Conservation (phyloP, 2,113 vertebrate genomes). For the Ploceus nigricollis region DNA sequence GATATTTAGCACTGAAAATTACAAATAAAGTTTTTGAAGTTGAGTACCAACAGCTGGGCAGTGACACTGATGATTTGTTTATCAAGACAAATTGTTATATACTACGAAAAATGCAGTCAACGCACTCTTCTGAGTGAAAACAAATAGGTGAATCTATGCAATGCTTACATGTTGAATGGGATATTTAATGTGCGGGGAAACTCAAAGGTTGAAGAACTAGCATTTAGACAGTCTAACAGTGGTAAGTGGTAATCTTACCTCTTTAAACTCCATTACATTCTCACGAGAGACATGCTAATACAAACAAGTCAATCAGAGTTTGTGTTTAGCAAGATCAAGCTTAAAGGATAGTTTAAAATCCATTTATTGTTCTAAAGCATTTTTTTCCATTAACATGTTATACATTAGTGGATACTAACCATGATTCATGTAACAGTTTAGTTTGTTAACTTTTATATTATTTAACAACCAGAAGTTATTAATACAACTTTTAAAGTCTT, state of each 20-base stretch:
- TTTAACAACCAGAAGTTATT: conserved; percentile 92
- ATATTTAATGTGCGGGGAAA: conserved; percentile 84
- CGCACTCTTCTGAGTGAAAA: conserved; percentile 85
- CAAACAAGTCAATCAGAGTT: conserved; percentile 94
- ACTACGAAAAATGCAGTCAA: conserved; percentile 82
- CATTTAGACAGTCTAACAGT: conserved; percentile 86
- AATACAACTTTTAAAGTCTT: conserved; percentile 87
- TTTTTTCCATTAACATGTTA: conserved; percentile 88
- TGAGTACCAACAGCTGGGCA: conserved; percentile 87
- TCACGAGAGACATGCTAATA: conserved; percentile 91
- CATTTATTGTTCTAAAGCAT: conserved; percentile 92
- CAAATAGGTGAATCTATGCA: conserved; percentile 85
- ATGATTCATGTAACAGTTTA: conserved; percentile 90
- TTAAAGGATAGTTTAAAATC: conserved; percentile 93
- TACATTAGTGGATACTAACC: conserved; percentile 89
- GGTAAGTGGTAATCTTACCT: conserved; percentile 95
- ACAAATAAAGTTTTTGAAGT: conserved; percentile 91
- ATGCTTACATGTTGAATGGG: conserved; percentile 86
- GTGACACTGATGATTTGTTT: conserved; percentile 87
- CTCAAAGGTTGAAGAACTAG: conserved; percentile 84
- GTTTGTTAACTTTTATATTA: conserved; percentile 89
- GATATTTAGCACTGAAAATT: conserved; percentile 93
- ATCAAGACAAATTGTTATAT: conserved; percentile 82
- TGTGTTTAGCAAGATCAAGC: conserved; percentile 96
- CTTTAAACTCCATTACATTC: conserved; percentile 96